Evolutionary conservation across 2,888 invertebrate genomes (phyloP).

Genomic region (Drosophila lacicola): DNA sequence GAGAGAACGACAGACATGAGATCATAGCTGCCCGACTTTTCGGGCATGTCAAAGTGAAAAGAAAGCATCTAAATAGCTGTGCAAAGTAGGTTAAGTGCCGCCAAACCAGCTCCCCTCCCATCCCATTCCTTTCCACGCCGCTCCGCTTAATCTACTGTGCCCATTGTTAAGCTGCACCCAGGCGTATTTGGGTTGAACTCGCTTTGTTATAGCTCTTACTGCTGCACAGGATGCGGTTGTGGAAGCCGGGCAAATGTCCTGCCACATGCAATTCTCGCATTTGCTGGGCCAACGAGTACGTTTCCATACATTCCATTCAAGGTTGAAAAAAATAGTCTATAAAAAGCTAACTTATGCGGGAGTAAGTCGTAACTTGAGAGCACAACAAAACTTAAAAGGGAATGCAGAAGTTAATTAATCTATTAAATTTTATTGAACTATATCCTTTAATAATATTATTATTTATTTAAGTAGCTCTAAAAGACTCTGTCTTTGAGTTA

Average conservation of each 20-base stretch:
- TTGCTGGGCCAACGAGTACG: conserved; percentile 28
- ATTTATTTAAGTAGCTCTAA: too few relatives aligned
- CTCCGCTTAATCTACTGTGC: too few relatives aligned
- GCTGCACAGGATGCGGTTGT: conserved; percentile 27
- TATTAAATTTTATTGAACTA: too few relatives aligned
- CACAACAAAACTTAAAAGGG: too few relatives aligned
- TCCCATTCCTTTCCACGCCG: background rate
- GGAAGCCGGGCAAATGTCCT: conserved; percentile 42
- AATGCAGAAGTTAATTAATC: too few relatives aligned
- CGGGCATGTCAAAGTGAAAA: conserved; percentile 53
- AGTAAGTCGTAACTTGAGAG: too few relatives aligned
- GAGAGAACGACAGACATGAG: conserved; percentile 49
- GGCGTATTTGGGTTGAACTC: conserved; percentile 51
- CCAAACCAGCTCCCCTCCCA: conserved; percentile 22
- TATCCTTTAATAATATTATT: too few relatives aligned
- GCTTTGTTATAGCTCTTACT: conserved; percentile 13
- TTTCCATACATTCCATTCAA: conserved; percentile 22
- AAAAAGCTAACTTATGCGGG: too few relatives aligned
- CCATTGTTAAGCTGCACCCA: conserved; percentile 51
- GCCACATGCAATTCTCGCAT: conserved; percentile 68
- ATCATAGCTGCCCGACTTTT: conserved; percentile 52
- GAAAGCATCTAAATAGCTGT: conserved; percentile 59
- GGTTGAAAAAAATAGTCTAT: conserved; percentile 9
- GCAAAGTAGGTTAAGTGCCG: conserved; percentile 72
- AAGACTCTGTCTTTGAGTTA: too few relatives aligned